These are phyloP conservation scores for Botrylloides violaceus DNA, from an alignment of 23 tunicate species.

Conservation along the genomic window DNA sequence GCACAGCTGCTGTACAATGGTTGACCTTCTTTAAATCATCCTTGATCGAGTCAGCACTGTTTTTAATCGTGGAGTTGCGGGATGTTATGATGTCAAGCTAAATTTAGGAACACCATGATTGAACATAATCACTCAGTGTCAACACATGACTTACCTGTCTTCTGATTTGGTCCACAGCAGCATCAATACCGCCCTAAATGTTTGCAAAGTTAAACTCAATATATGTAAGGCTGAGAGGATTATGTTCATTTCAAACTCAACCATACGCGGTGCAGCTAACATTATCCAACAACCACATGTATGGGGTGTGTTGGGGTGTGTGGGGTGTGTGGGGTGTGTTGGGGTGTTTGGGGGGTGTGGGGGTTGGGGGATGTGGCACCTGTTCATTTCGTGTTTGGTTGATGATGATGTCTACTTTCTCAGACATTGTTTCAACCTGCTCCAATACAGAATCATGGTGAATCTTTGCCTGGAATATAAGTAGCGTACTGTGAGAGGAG, in stretches of 20 bases:
- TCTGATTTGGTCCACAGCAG: background rate
- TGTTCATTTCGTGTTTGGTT: background rate
- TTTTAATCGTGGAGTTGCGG: background rate
- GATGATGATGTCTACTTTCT: background rate
- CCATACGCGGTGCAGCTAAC: too few species aligned
- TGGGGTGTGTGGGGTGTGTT: too few species aligned
- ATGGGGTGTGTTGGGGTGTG: too few species aligned
- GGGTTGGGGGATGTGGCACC: too few species aligned
- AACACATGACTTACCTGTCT: background rate
- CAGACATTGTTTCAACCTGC: background rate
- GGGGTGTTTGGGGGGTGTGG: too few species aligned
- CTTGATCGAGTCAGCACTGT: background rate
- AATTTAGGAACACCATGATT: background rate
- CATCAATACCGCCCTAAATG: background rate
- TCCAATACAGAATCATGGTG: background rate
- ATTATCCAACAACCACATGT: too few species aligned
- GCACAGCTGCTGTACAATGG: background rate
- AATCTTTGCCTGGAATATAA: background rate
- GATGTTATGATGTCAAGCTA: background rate
- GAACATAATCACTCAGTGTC: too few species aligned
- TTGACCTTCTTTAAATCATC: background rate
- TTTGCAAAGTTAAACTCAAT: too few species aligned
- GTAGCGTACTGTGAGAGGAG: background rate
- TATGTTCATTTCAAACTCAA: too few species aligned
- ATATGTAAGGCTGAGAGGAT: too few species aligned